These are phyloP conservation scores for Agrypnia vestita DNA, from an alignment of 1,140 invertebrate genomes.

Conservation along the genomic window DNA sequence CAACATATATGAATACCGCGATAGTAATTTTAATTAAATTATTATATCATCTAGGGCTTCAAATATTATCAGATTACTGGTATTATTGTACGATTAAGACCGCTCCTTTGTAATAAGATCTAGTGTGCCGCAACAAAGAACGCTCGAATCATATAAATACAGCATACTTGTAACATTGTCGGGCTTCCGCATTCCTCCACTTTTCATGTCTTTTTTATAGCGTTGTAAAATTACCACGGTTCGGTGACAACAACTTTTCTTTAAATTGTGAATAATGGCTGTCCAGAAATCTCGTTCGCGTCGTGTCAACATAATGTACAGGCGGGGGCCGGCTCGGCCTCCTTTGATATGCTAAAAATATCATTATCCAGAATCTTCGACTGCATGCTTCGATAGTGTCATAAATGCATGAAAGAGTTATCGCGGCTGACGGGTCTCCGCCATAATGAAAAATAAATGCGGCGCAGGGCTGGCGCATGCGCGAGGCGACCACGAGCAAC, in stretches of 20 bases:
- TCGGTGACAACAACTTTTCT: constrained; percentile 52
- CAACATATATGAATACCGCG: constrained; percentile 5
- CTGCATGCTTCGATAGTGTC: constrained; percentile 42
- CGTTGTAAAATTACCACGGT: constrained; percentile 52
- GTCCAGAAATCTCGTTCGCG: constrained; percentile 41
- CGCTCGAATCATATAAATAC: constrained; percentile 42
- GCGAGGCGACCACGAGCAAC: too few relatives aligned
- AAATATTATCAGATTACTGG: constrained; percentile 47
- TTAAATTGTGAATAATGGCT: constrained; percentile 53
- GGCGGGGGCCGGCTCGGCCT: not conserved
- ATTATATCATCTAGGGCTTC: constrained; percentile 33
- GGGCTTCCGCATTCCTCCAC: constrained; percentile 48
- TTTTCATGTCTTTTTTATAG: constrained; percentile 54
- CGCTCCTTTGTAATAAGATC: constrained; percentile 45
- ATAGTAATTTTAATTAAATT: constrained; percentile 42
- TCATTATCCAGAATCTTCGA: constrained; percentile 26
- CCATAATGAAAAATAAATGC: constrained; percentile 12
- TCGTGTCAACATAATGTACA: constrained; percentile 48
- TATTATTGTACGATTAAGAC: constrained; percentile 38
- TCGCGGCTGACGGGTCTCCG: not conserved
- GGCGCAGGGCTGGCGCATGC: constrained; percentile 9
- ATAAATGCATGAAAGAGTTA: constrained; percentile 51
- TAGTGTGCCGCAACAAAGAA: constrained; percentile 47
- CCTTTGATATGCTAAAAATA: constrained; percentile 54
- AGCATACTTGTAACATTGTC: constrained; percentile 47